A percentile compares a stretch with the other conserved stretches of the same genome.
Evolutionary conservation across 2,888 invertebrate species (phyloP).

Genomic region (Mylabris sibirica): DNA sequence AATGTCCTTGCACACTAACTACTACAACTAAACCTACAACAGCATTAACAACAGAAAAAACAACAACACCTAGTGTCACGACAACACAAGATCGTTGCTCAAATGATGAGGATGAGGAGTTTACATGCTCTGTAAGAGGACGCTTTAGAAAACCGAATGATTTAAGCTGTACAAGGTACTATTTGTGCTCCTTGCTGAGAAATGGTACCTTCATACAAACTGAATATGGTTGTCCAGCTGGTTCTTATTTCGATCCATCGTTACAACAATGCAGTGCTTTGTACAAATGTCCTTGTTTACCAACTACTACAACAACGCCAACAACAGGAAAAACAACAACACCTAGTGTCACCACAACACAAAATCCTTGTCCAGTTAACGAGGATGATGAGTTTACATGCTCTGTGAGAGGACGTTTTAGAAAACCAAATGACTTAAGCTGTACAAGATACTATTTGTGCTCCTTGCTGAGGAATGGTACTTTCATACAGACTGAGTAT

Average conservation of each 20-base stretch:
- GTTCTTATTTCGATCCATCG: conserved; percentile 40
- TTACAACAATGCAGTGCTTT: conserved; percentile 16
- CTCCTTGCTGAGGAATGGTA: conserved; percentile 47
- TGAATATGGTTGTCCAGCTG: conserved; percentile 40
- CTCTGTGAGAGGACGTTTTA: conserved; percentile 59
- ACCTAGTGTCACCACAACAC: conserved; percentile 41
- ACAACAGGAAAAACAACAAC: conserved; percentile 11
- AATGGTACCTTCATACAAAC: conserved; percentile 52
- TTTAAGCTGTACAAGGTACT: conserved; percentile 38
- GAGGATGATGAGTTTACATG: conserved; percentile 54
- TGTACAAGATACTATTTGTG: conserved; percentile 62
- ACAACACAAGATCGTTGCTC: conserved; percentile 44
- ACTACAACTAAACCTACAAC: background rate
- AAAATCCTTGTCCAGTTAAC: too few relatives aligned
- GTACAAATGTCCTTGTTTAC: conserved; percentile 37
- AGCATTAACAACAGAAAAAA: conserved; percentile 11
- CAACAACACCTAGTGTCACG: background rate
- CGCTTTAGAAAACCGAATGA: conserved; percentile 60
- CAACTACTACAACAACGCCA: conserved; percentile 16
- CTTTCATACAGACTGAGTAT: conserved; percentile 51
- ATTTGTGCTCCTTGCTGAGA: conserved; percentile 35
- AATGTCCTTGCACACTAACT: conserved; percentile 34
- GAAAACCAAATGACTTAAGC: conserved; percentile 51
- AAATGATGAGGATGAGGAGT: conserved; percentile 50
- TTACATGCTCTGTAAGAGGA: conserved; percentile 59